Conservation (phyloP, 2,113 vertebrate genomes). For the Monopterus albus region DNA sequence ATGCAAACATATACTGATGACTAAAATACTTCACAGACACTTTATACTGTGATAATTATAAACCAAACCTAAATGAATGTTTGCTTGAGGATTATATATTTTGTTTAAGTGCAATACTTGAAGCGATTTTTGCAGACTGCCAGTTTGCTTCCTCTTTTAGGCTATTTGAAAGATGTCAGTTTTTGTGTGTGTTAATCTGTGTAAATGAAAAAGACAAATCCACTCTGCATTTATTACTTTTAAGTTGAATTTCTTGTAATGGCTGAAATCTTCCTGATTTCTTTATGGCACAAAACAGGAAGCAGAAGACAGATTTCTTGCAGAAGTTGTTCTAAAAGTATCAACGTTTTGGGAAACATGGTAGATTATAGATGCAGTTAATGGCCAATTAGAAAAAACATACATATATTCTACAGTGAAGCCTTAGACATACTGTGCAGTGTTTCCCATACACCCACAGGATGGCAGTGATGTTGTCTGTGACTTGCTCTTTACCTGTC, state of each 20-base stretch:
- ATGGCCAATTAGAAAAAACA: background rate
- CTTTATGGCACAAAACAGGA: background rate
- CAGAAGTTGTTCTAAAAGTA: background rate
- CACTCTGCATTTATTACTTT: background rate
- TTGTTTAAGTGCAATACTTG: background rate
- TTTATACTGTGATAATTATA: background rate
- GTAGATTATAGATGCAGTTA: background rate
- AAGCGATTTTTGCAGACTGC: too few species aligned
- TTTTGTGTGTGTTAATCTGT: too few species aligned
- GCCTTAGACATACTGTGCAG: background rate
- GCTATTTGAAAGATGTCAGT: too few species aligned
- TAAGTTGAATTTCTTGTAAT: background rate
- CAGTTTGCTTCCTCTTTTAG: too few species aligned
- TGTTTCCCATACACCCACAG: slow-evolving; percentile 41
- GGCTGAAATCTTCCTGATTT: background rate
- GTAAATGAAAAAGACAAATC: too few species aligned
- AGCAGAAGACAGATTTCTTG: too few species aligned
- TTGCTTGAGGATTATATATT: background rate
- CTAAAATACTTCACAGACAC: background rate
- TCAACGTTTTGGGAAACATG: background rate
- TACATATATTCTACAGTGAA: background rate
- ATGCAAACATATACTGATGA: background rate
- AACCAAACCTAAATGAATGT: background rate
- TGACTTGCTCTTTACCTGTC: background rate
- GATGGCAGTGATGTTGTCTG: slow-evolving; percentile 52